phyloP scores from a whole-genome alignment of 2,797 vertebrate species.

The Rhynchonycteris naso region DNA sequence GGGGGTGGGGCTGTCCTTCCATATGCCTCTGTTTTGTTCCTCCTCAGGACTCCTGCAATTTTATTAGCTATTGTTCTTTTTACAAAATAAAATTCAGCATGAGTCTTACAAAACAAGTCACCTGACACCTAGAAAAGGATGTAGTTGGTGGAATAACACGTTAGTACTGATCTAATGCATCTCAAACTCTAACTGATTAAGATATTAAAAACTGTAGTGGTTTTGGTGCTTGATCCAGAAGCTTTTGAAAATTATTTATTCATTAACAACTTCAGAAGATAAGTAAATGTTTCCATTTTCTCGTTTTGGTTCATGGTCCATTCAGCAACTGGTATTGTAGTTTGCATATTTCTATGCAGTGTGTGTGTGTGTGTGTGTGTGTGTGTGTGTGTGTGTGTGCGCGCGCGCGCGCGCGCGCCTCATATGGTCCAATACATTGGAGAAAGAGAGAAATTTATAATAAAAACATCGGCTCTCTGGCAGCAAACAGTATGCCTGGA shows the following conservation, averaged over 20 bases:
- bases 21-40: not conserved
- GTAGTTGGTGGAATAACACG: not conserved
- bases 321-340: not conserved
- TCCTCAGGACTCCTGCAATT: not conserved
- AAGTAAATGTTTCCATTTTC: conserved; percentile 47
- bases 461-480: conserved; percentile 55
- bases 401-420: too few species aligned
- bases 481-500: conserved; percentile 64
- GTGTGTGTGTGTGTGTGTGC: not conserved
- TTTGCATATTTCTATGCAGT: not conserved
- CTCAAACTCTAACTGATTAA: not conserved
- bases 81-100: conserved; percentile 9
- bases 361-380: not conserved
- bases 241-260: conserved; percentile 28
- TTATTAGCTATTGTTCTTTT: not conserved
- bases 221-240: not conserved
- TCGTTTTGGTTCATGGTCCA: conserved; percentile 36
- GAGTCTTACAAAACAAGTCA: not conserved
- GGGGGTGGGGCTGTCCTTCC: not conserved
- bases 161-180: not conserved
- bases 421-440: conserved; percentile 54
- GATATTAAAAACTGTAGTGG: not conserved
- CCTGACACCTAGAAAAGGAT: not conserved
- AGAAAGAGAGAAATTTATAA: conserved; percentile 56
- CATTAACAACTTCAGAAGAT: conserved; percentile 56